Evolutionary conservation across 2,888 invertebrate genomes (phyloP).

Genomic region (Stenichneumon culpator): DNA sequence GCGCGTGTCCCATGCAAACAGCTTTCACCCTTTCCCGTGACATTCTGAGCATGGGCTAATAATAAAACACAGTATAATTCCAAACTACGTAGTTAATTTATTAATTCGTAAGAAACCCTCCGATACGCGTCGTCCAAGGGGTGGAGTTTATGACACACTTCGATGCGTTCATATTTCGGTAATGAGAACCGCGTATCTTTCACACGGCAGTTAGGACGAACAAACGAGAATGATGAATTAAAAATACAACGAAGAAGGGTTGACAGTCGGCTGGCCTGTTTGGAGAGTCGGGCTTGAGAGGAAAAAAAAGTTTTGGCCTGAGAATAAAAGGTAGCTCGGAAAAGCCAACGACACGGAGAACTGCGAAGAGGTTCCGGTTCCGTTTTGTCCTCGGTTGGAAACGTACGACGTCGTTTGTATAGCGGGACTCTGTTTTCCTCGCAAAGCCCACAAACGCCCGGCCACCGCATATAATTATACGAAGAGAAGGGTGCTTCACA

Average conservation of each 20-base stretch:
- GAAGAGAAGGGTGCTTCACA: conserved; percentile 4
- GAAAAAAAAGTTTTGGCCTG: not conserved
- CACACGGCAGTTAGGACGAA: not conserved
- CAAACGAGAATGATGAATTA: not conserved
- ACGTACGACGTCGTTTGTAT: conserved; percentile 37
- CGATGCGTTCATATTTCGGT: conserved; percentile 5
- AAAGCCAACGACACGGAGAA: conserved; percentile 24
- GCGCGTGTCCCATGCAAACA: not conserved
- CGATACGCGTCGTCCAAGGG: not conserved
- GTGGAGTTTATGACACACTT: not conserved
- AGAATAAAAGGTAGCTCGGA: conserved; percentile 28
- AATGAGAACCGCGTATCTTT: conserved; percentile 15
- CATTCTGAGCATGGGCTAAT: not conserved
- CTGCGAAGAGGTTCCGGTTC: conserved; percentile 40
- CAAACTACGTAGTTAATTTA: conserved; percentile 19
- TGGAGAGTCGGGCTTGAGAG: not conserved
- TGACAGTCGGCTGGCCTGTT: not conserved
- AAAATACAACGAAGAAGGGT: not conserved
- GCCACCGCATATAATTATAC: conserved; percentile 43
- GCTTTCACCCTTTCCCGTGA: not conserved
- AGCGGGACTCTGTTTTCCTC: conserved; percentile 6
- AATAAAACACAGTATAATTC: not conserved
- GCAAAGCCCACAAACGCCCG: conserved; percentile 27
- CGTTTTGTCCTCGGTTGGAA: conserved; percentile 30
- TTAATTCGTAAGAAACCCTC: conserved; percentile 1